phyloP scores from a whole-genome alignment of 92 coral and sea anemone genomes.

The Porites lobata region DNA sequence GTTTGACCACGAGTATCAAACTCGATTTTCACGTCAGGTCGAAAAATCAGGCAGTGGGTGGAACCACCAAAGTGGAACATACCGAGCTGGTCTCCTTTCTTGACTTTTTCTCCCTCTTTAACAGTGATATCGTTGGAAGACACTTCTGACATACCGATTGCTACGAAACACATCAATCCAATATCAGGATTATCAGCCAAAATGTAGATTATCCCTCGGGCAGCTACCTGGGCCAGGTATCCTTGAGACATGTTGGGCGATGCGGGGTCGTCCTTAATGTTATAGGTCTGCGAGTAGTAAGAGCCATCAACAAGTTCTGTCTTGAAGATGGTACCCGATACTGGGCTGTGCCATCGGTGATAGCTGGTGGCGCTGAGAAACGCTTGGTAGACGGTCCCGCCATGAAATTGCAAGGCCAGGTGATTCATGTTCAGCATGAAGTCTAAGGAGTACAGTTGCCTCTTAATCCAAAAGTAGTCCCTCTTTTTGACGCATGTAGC shows the following conservation, averaged over 20 bases:
- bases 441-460: conserved; percentile 66
- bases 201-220: conserved; percentile 68
- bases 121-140: conserved; percentile 72
- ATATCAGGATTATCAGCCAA: conserved; percentile 65
- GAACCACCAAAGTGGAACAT: conserved; percentile 82
- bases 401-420: conserved; percentile 65
- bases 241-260: conserved; percentile 71
- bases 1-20: conserved; percentile 62
- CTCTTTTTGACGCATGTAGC: conserved; percentile 26
- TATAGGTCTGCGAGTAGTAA: conserved; percentile 66
- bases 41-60: conserved; percentile 73
- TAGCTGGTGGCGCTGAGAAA: conserved; percentile 75
- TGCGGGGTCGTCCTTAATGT: conserved; percentile 68
- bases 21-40: conserved; percentile 59
- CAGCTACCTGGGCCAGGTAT: conserved; percentile 67
- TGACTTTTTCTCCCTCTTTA: conserved; percentile 44
- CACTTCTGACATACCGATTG: conserved; percentile 76
- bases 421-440: conserved; percentile 63
- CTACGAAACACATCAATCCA: conserved; percentile 72
- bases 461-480: conserved; percentile 68
- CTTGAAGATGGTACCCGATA: conserved; percentile 57
- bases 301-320: conserved; percentile 76
- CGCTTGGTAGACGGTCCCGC: conserved; percentile 82
- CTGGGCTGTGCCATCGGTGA: conserved; percentile 88
- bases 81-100: conserved; percentile 82